Evolutionary conservation across 2,797 vertebrate genomes (phyloP).

Genomic region (Capromys pilorides): DNA sequence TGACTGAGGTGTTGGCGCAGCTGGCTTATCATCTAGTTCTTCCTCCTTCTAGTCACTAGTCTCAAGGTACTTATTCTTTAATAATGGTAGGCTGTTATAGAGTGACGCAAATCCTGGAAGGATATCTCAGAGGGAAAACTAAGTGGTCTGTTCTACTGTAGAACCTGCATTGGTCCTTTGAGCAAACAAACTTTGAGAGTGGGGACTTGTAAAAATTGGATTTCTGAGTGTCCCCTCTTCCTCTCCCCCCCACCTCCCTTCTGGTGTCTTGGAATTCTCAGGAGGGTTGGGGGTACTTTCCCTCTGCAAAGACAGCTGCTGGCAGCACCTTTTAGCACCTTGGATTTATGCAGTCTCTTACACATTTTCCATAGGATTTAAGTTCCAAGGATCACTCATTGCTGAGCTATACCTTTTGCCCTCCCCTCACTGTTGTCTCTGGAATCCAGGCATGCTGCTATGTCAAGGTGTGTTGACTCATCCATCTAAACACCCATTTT

Average conservation of each 20-base stretch:
- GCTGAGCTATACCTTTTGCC: neutral
- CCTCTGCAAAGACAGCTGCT: neutral
- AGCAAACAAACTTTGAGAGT: neutral
- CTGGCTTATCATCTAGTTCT: neutral
- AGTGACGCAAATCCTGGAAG: neutral
- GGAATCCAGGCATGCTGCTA: neutral
- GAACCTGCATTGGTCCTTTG: neutral
- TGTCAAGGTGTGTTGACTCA: neutral
- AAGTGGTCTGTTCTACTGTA: neutral
- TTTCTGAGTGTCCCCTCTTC: neutral
- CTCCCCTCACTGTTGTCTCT: neutral
- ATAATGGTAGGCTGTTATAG: neutral
- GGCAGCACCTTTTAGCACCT: neutral
- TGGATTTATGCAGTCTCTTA: neutral
- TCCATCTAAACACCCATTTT: neutral
- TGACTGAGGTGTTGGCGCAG: neutral
- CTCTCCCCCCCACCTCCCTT: neutral
- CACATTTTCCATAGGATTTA: neutral
- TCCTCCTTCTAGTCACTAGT: neutral
- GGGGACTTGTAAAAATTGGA: neutral
- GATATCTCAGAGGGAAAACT: neutral
- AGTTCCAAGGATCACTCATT: neutral
- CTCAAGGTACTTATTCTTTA: constrained; percentile 13
- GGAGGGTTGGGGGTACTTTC: neutral
- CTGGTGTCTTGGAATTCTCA: neutral